A percentile compares a stretch with the other conserved stretches of the same genome.
These are phyloP conservation scores for Zophobas atratus DNA, from an alignment of 1,140 invertebrate genomes.

Conservation along the genomic window DNA sequence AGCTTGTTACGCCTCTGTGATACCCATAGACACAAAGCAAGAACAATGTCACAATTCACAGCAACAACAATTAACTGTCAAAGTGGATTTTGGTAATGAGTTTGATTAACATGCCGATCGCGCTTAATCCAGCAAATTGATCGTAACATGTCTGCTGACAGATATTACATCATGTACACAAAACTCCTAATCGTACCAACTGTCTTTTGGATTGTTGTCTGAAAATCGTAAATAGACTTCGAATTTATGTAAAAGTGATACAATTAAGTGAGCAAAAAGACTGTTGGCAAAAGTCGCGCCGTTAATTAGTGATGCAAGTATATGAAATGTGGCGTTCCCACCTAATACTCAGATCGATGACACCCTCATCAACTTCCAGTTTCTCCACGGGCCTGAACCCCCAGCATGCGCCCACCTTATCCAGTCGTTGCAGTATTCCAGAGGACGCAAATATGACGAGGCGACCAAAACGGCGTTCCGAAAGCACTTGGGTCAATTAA, in stretches of 20 bases:
- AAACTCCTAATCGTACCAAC: too few species aligned
- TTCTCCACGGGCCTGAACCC: conserved; percentile 68
- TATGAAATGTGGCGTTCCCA: conserved; percentile 65
- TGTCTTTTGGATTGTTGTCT: neutral
- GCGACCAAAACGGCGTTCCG: conserved; percentile 39
- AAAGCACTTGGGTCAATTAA: conserved; percentile 65
- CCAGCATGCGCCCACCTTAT: neutral
- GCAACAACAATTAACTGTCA: conserved; percentile 18
- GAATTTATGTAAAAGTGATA: conserved; percentile 20
- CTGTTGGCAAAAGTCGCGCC: neutral
- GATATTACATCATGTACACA: too few species aligned
- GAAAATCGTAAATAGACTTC: conserved; percentile 11
- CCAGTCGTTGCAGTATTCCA: neutral
- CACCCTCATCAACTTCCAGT: conserved; percentile 76
- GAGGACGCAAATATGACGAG: conserved; percentile 62
- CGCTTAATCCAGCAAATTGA: neutral
- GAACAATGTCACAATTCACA: neutral
- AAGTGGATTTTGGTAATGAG: conserved; percentile 7
- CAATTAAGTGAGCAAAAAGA: conserved; percentile 13
- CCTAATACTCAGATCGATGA: conserved; percentile 83
- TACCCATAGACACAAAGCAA: conserved; percentile 30
- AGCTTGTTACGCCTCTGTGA: conserved; percentile 17
- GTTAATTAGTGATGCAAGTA: conserved; percentile 16
- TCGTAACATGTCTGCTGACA: neutral
- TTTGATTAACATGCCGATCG: neutral